These are phyloP conservation scores for Drosophila affinis DNA, from an alignment of 2,888 invertebrate genomes.

Conservation along the genomic window DNA sequence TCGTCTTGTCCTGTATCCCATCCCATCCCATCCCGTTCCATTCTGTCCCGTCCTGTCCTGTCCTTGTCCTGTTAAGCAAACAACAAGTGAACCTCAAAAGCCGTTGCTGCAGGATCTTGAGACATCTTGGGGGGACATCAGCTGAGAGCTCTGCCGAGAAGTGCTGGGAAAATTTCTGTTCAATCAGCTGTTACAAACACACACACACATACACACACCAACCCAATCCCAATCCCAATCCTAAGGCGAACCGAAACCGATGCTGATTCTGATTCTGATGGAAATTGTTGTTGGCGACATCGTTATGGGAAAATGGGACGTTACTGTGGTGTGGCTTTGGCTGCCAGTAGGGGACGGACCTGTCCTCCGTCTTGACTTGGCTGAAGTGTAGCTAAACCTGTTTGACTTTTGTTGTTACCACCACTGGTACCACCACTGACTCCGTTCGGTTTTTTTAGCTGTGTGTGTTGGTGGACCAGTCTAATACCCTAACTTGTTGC, in stretches of 20 bases:
- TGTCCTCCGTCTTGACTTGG: constrained; percentile 12
- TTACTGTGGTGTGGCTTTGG: constrained; percentile 25
- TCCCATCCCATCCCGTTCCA: constrained; percentile 23
- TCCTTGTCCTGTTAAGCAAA: constrained; percentile 68
- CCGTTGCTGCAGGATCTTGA: constrained; percentile 41
- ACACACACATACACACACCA: constrained; percentile 1
- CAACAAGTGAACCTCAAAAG: constrained; percentile 62
- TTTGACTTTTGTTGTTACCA: constrained; percentile 75
- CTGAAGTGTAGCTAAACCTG: constrained; percentile 71
- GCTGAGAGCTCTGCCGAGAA: constrained; percentile 54
- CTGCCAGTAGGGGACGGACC: constrained; percentile 28
- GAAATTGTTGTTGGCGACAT: constrained; percentile 46
- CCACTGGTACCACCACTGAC: constrained; percentile 27
- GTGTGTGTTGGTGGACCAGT: constrained; percentile 33
- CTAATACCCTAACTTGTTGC: constrained; percentile 49
- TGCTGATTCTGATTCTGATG: constrained; percentile 1
- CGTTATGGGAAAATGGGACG: constrained; percentile 67
- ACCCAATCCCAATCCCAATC: constrained; percentile 2
- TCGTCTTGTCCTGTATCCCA: constrained; percentile 45
- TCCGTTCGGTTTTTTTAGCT: constrained; percentile 32
- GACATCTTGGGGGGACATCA: constrained; percentile 39
- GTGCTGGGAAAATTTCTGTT: constrained; percentile 72
- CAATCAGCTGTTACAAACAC: constrained; percentile 71
- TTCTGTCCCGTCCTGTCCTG: no score
- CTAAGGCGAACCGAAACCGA: not conserved